A percentile compares a stretch with the other conserved stretches of the same genome.
These are phyloP conservation scores for Hoplias malabaricus DNA, from an alignment of 2,113 vertebrate genomes.

Conservation along the genomic window DNA sequence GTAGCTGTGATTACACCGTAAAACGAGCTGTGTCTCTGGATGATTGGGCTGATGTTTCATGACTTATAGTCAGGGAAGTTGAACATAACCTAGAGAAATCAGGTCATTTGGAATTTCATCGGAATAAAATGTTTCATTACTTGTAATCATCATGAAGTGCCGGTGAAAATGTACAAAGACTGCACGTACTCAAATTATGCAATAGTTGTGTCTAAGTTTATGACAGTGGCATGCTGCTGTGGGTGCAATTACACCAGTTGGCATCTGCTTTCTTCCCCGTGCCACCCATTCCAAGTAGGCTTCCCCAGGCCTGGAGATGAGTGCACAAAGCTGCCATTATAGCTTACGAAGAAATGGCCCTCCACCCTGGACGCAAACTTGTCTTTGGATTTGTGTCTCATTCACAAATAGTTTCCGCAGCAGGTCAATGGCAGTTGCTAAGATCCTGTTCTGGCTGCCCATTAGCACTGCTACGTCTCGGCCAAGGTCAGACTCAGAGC, in stretches of 20 bases:
- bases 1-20: background rate
- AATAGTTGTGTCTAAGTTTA: conserved; percentile 11
- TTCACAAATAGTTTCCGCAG: conserved; percentile 61
- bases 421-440: conserved; percentile 61
- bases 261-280: conserved; percentile 64
- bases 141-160: background rate
- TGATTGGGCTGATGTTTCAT: background rate
- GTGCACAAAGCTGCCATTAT: conserved; percentile 70
- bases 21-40: conserved; percentile 6
- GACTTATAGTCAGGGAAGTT: background rate
- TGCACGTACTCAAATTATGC: conserved; percentile 13
- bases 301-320: conserved; percentile 57
- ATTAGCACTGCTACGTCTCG: conserved; percentile 21
- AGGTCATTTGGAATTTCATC: background rate
- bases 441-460: conserved; percentile 48
- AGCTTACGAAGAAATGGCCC: conserved; percentile 52
- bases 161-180: background rate
- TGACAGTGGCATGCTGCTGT: conserved; percentile 24
- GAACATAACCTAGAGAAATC: background rate
- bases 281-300: conserved; percentile 69
- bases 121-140: background rate
- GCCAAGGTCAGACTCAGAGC: conserved; percentile 43
- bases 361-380: conserved; percentile 55
- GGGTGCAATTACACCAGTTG: conserved; percentile 49
- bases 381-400: conserved; percentile 56